Conservation (phyloP, 2,113 vertebrate genomes). For the Stigmatopora nigra region DNA sequence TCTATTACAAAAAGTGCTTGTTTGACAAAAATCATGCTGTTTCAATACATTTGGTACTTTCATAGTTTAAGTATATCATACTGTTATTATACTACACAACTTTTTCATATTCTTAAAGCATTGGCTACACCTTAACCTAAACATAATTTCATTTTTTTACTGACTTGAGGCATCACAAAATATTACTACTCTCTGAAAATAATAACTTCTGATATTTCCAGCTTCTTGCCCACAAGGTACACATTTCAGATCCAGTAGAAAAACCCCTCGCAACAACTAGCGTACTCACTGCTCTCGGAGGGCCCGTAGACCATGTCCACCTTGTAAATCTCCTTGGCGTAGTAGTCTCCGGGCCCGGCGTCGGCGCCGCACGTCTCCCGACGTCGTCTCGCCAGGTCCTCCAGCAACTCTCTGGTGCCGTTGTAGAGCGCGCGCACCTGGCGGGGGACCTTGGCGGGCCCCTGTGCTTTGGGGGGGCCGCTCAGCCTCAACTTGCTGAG, state of each 20-base stretch:
- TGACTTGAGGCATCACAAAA: background rate
- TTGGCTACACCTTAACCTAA: too few relatives aligned
- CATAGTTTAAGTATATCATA: too few relatives aligned
- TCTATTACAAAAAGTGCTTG: too few relatives aligned
- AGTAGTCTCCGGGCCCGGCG: constrained; percentile 85
- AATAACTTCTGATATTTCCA: too few relatives aligned
- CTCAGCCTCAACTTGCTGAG: constrained; percentile 85
- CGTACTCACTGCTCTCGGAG: constrained; percentile 80
- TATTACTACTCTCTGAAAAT: background rate
- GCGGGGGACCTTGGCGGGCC: constrained; percentile 77
- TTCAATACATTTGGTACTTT: too few relatives aligned
- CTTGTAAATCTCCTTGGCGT: constrained; percentile 88
- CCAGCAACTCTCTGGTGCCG: constrained; percentile 85
- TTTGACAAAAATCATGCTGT: too few relatives aligned
- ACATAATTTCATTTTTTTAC: too few relatives aligned
- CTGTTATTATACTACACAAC: background rate
- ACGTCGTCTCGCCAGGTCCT: constrained; percentile 77
- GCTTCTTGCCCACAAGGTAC: too few relatives aligned
- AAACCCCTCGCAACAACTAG: background rate
- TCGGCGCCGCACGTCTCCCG: constrained; percentile 80
- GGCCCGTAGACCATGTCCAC: constrained; percentile 84
- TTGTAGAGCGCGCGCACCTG: constrained; percentile 86
- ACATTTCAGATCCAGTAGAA: background rate
- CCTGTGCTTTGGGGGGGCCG: constrained; percentile 76
- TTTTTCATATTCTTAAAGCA: too few relatives aligned